Percentiles rank a stretch among this genome's conserved stretches.
phyloP scores from a whole-genome alignment of 2,113 vertebrate genomes.

The Gymnarchus niloticus region DNA sequence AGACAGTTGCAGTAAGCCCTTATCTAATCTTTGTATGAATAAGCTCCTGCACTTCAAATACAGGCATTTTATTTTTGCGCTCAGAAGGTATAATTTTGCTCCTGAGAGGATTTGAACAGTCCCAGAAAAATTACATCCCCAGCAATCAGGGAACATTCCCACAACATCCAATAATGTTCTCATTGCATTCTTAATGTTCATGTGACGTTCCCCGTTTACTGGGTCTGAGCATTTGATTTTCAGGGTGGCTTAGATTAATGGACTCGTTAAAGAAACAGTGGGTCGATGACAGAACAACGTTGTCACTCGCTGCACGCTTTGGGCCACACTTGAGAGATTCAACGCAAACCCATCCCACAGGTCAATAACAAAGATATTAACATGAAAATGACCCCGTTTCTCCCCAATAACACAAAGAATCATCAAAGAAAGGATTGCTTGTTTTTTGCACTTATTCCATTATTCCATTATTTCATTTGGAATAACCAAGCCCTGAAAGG shows the following conservation, averaged over 20 bases:
- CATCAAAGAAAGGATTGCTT: conserved; percentile 24
- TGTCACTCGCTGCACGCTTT: neutral
- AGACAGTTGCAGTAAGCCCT: neutral
- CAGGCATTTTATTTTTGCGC: neutral
- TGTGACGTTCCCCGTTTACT: too few relatives aligned
- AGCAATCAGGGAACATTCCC: too few relatives aligned
- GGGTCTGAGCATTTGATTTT: neutral
- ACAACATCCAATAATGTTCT: too few relatives aligned
- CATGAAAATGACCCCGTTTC: neutral
- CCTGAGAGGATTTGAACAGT: neutral
- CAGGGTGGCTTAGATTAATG: neutral
- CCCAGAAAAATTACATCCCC: neutral
- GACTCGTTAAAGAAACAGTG: neutral
- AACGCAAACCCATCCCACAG: neutral
- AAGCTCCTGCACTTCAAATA: neutral
- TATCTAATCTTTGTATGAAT: neutral
- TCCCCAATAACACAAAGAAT: neutral
- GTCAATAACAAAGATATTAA: neutral
- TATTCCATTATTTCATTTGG: conserved; percentile 45
- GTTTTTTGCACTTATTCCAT: conserved; percentile 38
- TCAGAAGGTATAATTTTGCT: neutral
- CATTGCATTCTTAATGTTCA: too few relatives aligned
- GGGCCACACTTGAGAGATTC: neutral
- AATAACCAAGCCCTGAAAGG: conserved; percentile 43
- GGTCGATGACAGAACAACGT: neutral